Evolutionary conservation across 2,888 invertebrate genomes (phyloP).

Genomic region (Drosophila conformis): DNA sequence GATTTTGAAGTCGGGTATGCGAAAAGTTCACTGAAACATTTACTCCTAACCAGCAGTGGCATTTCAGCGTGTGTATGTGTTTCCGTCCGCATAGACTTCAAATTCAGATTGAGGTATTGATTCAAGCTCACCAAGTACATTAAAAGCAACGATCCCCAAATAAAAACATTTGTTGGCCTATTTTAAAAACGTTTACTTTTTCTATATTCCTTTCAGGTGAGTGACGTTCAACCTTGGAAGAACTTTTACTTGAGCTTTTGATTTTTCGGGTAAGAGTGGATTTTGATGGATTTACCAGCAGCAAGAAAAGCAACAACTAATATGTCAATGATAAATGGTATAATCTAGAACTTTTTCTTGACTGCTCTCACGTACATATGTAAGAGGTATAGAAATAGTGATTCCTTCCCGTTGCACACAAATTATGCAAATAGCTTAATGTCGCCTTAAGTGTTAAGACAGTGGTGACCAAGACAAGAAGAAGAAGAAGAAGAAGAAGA

Average conservation of each 20-base stretch:
- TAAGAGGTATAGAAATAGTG: slow-evolving; percentile 23
- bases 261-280: slow-evolving; percentile 23
- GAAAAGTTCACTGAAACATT: neutral
- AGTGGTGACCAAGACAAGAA: slow-evolving; percentile 41
- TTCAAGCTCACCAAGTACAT: slow-evolving; percentile 25
- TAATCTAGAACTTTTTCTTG: slow-evolving; percentile 19
- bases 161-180: neutral
- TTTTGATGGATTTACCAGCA: slow-evolving; percentile 14
- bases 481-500: slow-evolving; percentile 11
- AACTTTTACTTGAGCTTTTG: neutral
- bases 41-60: neutral
- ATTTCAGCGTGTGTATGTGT: neutral
- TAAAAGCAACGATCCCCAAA: slow-evolving; percentile 7
- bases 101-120: slow-evolving; percentile 12
- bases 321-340: slow-evolving; percentile 71
- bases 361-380: neutral
- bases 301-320: slow-evolving; percentile 23
- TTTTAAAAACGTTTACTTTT: slow-evolving; percentile 4
- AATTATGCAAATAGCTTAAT: slow-evolving; percentile 79
- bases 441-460: slow-evolving; percentile 72
- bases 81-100: neutral
- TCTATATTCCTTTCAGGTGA: slow-evolving; percentile 63
- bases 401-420: slow-evolving; percentile 54
- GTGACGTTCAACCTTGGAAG: slow-evolving; percentile 37
- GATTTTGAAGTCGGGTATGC: neutral